Evolutionary conservation across 1,140 invertebrate genomes (phyloP).

Genomic region (Dufourea novaeangliae): DNA sequence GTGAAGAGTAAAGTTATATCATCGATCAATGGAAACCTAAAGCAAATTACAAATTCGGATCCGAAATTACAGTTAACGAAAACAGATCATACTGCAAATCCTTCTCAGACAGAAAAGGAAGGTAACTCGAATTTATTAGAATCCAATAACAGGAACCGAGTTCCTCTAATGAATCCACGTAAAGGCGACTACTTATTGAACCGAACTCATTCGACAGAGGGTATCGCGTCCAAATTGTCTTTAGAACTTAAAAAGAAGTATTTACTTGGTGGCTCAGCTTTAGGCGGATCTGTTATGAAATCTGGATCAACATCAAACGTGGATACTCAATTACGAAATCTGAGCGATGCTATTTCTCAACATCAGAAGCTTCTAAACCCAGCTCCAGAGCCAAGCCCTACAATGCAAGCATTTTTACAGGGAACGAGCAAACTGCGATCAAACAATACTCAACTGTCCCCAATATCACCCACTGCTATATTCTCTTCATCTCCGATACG

Average conservation of each 20-base stretch:
- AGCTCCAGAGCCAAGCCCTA: conserved; percentile 87
- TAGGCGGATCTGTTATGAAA: conserved; percentile 87
- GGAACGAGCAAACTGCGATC: conserved; percentile 78
- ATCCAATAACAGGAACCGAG: conserved; percentile 65
- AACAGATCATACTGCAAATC: not conserved
- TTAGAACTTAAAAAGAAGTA: conserved; percentile 93
- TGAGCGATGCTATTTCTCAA: conserved; percentile 92
- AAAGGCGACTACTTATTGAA: conserved; percentile 89
- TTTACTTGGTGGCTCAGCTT: conserved; percentile 85
- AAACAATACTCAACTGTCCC: conserved; percentile 70
- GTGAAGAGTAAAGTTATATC: conserved; percentile 80
- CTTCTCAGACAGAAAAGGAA: conserved; percentile 16
- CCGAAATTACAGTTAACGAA: conserved; percentile 55
- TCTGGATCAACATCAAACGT: conserved; percentile 92
- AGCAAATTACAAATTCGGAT: conserved; percentile 31
- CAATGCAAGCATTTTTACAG: conserved; percentile 88
- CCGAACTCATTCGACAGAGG: conserved; percentile 91
- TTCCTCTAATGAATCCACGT: conserved; percentile 81
- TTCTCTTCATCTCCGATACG: conserved; percentile 27
- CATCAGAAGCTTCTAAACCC: conserved; percentile 93
- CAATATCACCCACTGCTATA: conserved; percentile 71
- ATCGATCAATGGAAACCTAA: conserved; percentile 74
- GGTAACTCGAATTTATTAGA: conserved; percentile 32
- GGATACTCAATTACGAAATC: conserved; percentile 90
- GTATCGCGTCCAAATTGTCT: conserved; percentile 92